A percentile compares a stretch with the other conserved stretches of the same genome.
phyloP scores from a whole-genome alignment of 2,797 vertebrate species.

The Acanthurus tractus region DNA sequence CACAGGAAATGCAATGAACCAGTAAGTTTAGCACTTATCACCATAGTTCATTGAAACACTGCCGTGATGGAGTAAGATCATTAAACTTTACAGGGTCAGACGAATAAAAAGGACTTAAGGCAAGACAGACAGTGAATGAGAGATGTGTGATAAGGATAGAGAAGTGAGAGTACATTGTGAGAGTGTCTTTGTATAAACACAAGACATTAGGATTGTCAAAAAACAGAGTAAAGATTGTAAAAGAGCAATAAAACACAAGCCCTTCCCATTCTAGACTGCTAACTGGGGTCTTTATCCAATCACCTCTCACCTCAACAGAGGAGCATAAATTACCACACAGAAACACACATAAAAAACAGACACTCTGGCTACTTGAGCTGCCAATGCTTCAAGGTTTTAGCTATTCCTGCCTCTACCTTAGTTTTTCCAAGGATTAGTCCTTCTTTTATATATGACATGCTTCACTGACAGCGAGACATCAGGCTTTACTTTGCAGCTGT shows the following conservation, averaged over 20 bases:
- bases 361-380: neutral
- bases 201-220: neutral
- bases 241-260: conserved; percentile 27
- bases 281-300: conserved; percentile 49
- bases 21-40: neutral
- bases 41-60: too few relatives aligned
- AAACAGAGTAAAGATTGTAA: conserved; percentile 8
- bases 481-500: conserved; percentile 34
- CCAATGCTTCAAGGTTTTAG: neutral
- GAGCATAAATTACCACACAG: conserved; percentile 28
- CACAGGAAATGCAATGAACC: too few relatives aligned
- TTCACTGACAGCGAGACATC: conserved; percentile 14
- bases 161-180: neutral
- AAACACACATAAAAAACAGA: conserved; percentile 18
- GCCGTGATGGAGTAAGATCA: neutral
- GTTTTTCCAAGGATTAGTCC: neutral
- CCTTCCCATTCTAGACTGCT: conserved; percentile 14
- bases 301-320: conserved; percentile 52
- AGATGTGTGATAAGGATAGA: conserved; percentile 1
- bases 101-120: conserved; percentile 3
- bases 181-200: neutral
- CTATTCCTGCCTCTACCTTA: neutral
- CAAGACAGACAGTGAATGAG: neutral
- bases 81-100: neutral
- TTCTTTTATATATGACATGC: neutral